These are phyloP conservation scores for Caenorhabditis tropicalis DNA, from an alignment of 1,140 invertebrate species.

Conservation along the genomic window DNA sequence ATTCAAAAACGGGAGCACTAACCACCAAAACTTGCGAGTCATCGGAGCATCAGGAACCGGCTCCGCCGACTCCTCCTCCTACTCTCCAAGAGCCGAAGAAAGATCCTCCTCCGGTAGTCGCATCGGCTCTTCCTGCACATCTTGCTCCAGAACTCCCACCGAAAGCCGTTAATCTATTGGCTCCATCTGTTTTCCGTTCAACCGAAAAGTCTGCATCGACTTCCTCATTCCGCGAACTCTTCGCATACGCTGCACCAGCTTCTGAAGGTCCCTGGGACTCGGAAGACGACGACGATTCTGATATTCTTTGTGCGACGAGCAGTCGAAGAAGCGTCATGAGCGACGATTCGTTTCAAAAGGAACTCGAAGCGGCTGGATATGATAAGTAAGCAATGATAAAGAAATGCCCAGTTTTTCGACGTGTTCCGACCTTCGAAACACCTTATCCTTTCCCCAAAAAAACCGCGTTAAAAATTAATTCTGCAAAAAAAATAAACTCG, in stretches of 20 bases:
- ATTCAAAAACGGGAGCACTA: constrained; percentile 11
- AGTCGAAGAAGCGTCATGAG: constrained; percentile 6
- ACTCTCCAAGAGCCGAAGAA: too few relatives aligned
- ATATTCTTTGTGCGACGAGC: neutral
- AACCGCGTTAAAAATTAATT: too few relatives aligned
- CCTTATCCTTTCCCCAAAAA: too few relatives aligned
- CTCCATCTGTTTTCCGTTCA: neutral
- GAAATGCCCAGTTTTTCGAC: too few relatives aligned
- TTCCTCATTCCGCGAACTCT: constrained; percentile 13
- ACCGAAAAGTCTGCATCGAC: neutral
- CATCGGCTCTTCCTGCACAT: too few relatives aligned
- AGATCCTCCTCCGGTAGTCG: too few relatives aligned
- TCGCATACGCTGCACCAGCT: neutral
- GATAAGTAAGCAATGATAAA: constrained; percentile 40
- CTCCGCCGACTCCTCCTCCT: neutral
- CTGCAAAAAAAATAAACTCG: neutral
- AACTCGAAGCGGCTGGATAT: constrained; percentile 37
- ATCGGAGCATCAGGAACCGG: constrained; percentile 6
- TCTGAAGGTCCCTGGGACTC: neutral
- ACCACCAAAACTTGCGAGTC: constrained; percentile 13
- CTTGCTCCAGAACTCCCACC: too few relatives aligned
- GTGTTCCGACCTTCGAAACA: too few relatives aligned
- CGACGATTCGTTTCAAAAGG: constrained; percentile 12
- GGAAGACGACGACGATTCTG: neutral
- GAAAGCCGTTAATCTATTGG: neutral